Evolutionary conservation across 2,113 vertebrate genomes (phyloP).

Genomic region (Dicentrarchus labrax): DNA sequence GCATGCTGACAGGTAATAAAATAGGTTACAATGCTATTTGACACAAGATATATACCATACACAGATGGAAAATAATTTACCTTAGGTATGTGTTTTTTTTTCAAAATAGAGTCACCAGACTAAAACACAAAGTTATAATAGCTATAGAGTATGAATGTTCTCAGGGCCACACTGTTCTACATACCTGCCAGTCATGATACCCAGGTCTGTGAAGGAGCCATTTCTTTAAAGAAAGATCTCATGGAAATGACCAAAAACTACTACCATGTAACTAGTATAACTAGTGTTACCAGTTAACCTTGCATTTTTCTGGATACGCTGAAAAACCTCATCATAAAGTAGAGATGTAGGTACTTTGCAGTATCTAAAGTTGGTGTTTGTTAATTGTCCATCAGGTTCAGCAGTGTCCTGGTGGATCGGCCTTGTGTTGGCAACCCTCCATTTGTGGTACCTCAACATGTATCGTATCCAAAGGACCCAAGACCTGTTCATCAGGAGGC

Average conservation of each 20-base stretch:
- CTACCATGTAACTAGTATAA: too few species aligned
- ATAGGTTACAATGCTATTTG: too few species aligned
- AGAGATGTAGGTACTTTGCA: too few species aligned
- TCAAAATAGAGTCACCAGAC: not conserved
- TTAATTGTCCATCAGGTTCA: conserved; percentile 27
- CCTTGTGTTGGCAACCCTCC: conserved; percentile 71
- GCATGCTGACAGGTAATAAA: conserved; percentile 62
- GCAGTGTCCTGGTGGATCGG: conserved; percentile 76
- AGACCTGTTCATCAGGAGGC: conserved; percentile 71
- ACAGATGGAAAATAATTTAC: too few species aligned
- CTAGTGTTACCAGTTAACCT: not conserved
- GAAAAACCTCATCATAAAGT: too few species aligned
- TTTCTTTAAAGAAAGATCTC: not conserved
- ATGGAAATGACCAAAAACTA: too few species aligned
- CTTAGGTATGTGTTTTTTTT: not conserved
- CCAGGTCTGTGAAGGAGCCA: not conserved
- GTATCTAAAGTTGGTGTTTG: not conserved
- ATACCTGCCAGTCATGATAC: not conserved
- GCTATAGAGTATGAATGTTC: not conserved
- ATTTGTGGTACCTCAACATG: conserved; percentile 72
- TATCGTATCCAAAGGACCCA: conserved; percentile 81
- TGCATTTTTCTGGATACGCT: too few species aligned
- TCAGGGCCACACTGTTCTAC: not conserved
- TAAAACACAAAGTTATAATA: not conserved
- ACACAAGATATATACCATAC: too few species aligned